A percentile compares a stretch with the other conserved stretches of the same genome.
phyloP scores from a whole-genome alignment of 2,888 invertebrate genomes.

The Hermodice carunculata region DNA sequence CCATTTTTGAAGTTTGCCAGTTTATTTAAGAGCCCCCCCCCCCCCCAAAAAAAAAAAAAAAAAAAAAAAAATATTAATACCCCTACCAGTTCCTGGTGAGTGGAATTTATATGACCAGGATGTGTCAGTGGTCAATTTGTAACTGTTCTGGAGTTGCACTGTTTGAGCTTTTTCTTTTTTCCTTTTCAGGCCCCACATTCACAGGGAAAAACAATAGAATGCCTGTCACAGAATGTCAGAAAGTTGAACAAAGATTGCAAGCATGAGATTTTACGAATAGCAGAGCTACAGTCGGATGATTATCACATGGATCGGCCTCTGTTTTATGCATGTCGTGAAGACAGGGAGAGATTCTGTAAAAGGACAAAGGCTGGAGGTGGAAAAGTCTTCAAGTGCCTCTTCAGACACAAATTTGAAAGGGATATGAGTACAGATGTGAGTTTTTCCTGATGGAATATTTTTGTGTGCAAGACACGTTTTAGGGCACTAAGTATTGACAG shows the following conservation, averaged over 20 bases:
- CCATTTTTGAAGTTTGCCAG: too few relatives aligned
- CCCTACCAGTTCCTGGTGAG: too few relatives aligned
- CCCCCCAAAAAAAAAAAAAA: too few relatives aligned
- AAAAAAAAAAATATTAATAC: too few relatives aligned
- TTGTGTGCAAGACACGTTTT: too few relatives aligned
- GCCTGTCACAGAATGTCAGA: conserved; percentile 79
- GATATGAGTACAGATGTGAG: conserved; percentile 73
- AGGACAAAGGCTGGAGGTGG: conserved; percentile 84
- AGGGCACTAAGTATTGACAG: too few relatives aligned
- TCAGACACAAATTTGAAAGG: conserved; percentile 83
- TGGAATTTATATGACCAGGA: too few relatives aligned
- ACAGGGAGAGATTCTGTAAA: conserved; percentile 81
- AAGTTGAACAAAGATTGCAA: conserved; percentile 78
- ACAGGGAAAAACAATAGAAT: conserved; percentile 87
- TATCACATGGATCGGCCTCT: conserved; percentile 90
- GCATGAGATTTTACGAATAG: conserved; percentile 83
- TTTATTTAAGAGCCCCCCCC: too few relatives aligned
- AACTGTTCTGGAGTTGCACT: too few relatives aligned
- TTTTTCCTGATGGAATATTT: background rate
- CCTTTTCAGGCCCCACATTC: conserved; percentile 71
- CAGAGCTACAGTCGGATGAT: conserved; percentile 91
- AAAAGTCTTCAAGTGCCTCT: conserved; percentile 89
- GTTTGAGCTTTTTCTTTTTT: conserved; percentile 4
- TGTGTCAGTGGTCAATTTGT: too few relatives aligned
- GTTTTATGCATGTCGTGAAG: conserved; percentile 89